Conservation (phyloP, 2,797 vertebrate genomes). For the Triplophysa yarkandensis region DNA sequence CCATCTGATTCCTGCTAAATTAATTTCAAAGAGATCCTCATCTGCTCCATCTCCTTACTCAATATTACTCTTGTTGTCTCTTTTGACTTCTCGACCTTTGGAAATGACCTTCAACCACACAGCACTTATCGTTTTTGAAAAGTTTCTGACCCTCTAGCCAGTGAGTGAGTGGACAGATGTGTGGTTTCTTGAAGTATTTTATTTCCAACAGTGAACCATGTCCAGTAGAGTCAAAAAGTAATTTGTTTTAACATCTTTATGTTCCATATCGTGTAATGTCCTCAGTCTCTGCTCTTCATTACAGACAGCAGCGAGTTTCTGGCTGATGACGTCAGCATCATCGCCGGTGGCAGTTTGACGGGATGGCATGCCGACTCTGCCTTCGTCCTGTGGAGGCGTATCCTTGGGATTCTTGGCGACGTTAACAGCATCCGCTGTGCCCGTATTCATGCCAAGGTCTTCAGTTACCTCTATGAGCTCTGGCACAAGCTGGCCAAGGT, state of each 20-base stretch:
- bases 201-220: not conserved
- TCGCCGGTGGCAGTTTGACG: slow-evolving; percentile 90
- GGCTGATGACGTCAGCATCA: slow-evolving; percentile 93
- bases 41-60: not conserved
- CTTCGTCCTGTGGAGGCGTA: slow-evolving; percentile 94
- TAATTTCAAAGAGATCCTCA: not conserved
- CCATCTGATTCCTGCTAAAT: not conserved
- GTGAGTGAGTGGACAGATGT: not conserved
- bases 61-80: not conserved
- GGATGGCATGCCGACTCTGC: slow-evolving; percentile 97
- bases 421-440: slow-evolving; percentile 92
- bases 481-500: slow-evolving; percentile 99
- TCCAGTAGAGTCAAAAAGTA: not conserved
- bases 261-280: not conserved
- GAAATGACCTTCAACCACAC: not conserved
- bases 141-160: not conserved
- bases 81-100: not conserved
- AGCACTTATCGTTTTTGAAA: not conserved
- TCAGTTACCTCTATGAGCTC: slow-evolving; percentile 89
- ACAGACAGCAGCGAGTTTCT: slow-evolving; percentile 94
- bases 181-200: not conserved
- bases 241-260: no score
- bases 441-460: slow-evolving; percentile 93
- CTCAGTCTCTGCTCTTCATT: slow-evolving; percentile 2
- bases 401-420: slow-evolving; percentile 94